Conservation (phyloP, 2,797 vertebrate genomes). For the Chelonia mydas region DNA sequence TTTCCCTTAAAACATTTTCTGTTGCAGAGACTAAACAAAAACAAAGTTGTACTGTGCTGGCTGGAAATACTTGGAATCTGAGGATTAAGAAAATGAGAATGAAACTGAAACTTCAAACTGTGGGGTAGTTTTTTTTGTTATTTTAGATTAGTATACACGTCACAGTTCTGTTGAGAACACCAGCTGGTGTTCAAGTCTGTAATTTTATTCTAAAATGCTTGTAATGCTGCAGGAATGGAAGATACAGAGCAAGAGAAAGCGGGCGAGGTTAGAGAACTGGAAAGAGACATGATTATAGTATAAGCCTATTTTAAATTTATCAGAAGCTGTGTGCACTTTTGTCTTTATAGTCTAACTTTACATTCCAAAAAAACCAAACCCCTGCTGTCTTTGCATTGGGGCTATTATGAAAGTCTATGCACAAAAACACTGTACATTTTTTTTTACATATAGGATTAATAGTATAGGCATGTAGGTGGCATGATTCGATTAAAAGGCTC, state of each 20-base stretch:
- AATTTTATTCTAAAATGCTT: conserved; percentile 60
- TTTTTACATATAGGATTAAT: conserved; percentile 89
- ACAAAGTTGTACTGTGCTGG: conserved; percentile 62
- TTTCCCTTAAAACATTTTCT: conserved; percentile 70
- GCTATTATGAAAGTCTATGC: conserved; percentile 89
- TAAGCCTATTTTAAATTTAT: conserved; percentile 87
- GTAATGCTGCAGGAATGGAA: conserved; percentile 67
- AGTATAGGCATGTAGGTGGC: conserved; percentile 94
- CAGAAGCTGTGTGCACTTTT: conserved; percentile 94
- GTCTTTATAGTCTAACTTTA: conserved; percentile 93
- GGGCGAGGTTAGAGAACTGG: conserved; percentile 55
- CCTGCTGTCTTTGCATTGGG: conserved; percentile 84
- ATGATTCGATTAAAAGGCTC: conserved; percentile 90
- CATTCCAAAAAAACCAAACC: conserved; percentile 84
- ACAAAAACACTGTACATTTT: conserved; percentile 88
- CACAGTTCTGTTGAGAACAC: conserved; percentile 77
- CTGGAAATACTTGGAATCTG: conserved; percentile 56
- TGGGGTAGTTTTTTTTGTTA: conserved; percentile 68
- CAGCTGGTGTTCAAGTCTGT: conserved; percentile 67
- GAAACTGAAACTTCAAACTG: conserved; percentile 57
- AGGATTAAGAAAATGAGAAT: conserved; percentile 32
- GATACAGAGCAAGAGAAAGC: conserved; percentile 62
- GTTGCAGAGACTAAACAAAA: conserved; percentile 73
- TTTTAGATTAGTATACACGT: conserved; percentile 70
- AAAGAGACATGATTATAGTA: conserved; percentile 76